These are phyloP conservation scores for Kuschelorhynchus macadamiae DNA, from an alignment of 2,888 invertebrate genomes.

Conservation along the genomic window DNA sequence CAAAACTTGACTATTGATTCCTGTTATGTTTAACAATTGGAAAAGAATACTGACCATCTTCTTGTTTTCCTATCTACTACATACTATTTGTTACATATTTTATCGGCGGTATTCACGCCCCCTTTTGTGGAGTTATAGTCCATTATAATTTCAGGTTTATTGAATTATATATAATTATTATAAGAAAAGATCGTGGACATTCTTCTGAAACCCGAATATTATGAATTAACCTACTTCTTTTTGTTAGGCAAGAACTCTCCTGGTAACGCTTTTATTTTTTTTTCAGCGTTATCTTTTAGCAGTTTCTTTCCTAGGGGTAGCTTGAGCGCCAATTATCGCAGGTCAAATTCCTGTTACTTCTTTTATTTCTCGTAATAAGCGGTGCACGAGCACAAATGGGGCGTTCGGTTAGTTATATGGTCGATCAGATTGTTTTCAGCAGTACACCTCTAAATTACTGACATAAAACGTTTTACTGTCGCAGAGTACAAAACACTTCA, in stretches of 20 bases:
- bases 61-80: constrained; percentile 53
- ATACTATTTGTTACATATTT: constrained; percentile 55
- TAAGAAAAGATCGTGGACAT: not conserved
- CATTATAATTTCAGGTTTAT: constrained; percentile 53
- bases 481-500: constrained; percentile 59
- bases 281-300: constrained; percentile 40
- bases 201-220: not conserved
- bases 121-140: constrained; percentile 55
- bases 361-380: constrained; percentile 37
- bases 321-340: constrained; percentile 57
- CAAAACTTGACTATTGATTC: constrained; percentile 49
- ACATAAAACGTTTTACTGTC: constrained; percentile 55
- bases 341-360: constrained; percentile 52
- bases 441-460: not conserved
- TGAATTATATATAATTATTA: not conserved
- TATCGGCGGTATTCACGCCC: constrained; percentile 58
- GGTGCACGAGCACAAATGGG: constrained; percentile 3
- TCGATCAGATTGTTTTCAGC: constrained; percentile 8
- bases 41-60: constrained; percentile 57
- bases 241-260: not conserved
- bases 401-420: constrained; percentile 38
- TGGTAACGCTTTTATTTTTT: constrained; percentile 47
- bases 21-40: constrained; percentile 50
- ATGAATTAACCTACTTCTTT: not conserved
- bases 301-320: constrained; percentile 41